Evolutionary conservation across 2,888 invertebrate species (phyloP), one percentile per base, ranked within the genome.

Genomic region (Sesamia inferens): DNA sequence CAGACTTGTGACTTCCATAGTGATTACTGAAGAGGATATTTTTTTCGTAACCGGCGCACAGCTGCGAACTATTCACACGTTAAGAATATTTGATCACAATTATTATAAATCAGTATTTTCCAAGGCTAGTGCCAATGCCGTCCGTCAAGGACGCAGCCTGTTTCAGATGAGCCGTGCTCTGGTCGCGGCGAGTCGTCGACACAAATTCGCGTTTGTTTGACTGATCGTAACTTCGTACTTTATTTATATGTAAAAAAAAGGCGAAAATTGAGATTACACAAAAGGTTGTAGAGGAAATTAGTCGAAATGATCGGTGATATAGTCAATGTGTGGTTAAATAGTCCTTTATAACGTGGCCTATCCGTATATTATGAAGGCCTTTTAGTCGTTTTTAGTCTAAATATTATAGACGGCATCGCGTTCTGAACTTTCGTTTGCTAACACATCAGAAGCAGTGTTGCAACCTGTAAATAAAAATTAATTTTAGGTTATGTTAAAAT

Each of bases 201-300:
- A 55, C 69, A 64, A 63, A 74, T 74, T 77, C 78, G 78, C 66
- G 72, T 85, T 80, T 76, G 71, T 85, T 84, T 86, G 89, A 90
- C 88, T 90, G 89, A 89, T 83, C 87, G 86, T 78, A 87, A 87
- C 81, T 87, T 86, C 86, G 90, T 88, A 88, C 89, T 89, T 88
- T 88, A 82, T 86, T 85, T 82, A 79, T 82, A 83, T 82, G 73
- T 62, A 71, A 62, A 76, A 75, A 74, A 69, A 70, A 75, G 75
- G 61, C 74, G 59, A 24, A 82, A 72, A 70, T 83, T 87, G 88
- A 88, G 86, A 88, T 88, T 87, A 84, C 83, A 83, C 83, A 74
- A 81, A 84, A 75, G 86, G 84, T 88, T 87, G 88, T 88, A 88
- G 84, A 74, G 78, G 68, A 79, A 63, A 77, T 84, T 86, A 88